These are phyloP conservation scores for Brenthis hecate DNA, from an alignment of 2,888 invertebrate genomes.

Conservation along the genomic window DNA sequence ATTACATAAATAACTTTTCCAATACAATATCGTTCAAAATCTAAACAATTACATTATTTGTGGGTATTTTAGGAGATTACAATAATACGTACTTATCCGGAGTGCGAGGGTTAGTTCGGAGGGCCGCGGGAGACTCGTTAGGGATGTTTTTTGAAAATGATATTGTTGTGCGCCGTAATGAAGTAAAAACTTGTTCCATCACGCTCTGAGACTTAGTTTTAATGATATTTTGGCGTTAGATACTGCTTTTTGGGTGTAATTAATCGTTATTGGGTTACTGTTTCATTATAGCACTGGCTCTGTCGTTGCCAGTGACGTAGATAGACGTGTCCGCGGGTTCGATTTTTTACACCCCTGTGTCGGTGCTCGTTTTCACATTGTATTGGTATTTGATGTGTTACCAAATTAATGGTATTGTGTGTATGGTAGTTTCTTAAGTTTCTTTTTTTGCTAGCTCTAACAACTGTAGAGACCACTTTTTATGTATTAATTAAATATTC, in stretches of 20 bases:
- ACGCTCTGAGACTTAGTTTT: conserved; percentile 40
- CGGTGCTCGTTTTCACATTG: too few species aligned
- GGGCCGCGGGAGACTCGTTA: conserved; percentile 38
- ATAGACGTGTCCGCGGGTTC: too few species aligned
- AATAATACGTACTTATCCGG: conserved; percentile 43
- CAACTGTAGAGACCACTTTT: too few species aligned
- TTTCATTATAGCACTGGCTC: not conserved
- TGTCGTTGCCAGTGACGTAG: not conserved
- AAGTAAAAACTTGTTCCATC: conserved; percentile 48
- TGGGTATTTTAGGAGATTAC: conserved; percentile 40
- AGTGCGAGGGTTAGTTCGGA: conserved; percentile 41
- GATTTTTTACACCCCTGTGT: too few species aligned
- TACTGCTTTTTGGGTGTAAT: conserved; percentile 12
- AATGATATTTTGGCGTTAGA: conserved; percentile 38
- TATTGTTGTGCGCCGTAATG: conserved; percentile 58
- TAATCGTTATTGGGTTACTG: conserved; percentile 17
- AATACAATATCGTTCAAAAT: conserved; percentile 11
- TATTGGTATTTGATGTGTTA: too few species aligned
- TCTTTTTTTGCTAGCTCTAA: too few species aligned
- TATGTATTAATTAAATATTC: too few species aligned
- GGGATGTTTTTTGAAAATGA: conserved; percentile 60
- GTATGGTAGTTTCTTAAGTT: too few species aligned
- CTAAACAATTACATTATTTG: conserved; percentile 35
- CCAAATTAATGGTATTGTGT: too few species aligned
- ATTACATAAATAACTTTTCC: not conserved